Conservation (phyloP, 2,113 vertebrate genomes). For the Cochlearius cochlearius region DNA sequence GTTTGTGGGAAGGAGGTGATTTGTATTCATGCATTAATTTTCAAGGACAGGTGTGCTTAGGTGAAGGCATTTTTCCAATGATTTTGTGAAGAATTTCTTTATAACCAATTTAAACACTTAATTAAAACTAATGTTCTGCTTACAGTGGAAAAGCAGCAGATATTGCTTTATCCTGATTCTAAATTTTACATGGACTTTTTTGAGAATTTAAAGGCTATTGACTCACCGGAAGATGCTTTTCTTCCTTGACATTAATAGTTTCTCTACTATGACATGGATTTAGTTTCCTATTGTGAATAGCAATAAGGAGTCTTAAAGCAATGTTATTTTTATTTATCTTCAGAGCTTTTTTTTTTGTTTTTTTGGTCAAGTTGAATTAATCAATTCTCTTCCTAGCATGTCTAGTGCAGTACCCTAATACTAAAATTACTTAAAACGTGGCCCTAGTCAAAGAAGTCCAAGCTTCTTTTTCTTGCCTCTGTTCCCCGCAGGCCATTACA, state of each 20-base stretch:
- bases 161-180: background rate
- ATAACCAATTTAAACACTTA: background rate
- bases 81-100: background rate
- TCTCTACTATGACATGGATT: background rate
- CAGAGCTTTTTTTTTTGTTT: background rate
- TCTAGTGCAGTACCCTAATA: background rate
- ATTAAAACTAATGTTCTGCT: background rate
- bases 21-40: background rate
- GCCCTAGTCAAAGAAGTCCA: background rate
- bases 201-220: background rate
- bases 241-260: background rate
- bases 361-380: background rate
- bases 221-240: background rate
- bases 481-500: background rate
- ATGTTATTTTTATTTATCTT: background rate
- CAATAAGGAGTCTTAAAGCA: background rate
- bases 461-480: background rate
- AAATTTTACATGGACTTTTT: background rate
- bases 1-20: background rate
- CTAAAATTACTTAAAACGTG: background rate
- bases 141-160: background rate
- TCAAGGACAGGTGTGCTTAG: background rate
- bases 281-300: background rate
- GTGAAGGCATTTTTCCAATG: background rate
- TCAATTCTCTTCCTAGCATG: background rate